Conservation (phyloP, 1,140 invertebrate species). For the Drosophila ambigua region DNA sequence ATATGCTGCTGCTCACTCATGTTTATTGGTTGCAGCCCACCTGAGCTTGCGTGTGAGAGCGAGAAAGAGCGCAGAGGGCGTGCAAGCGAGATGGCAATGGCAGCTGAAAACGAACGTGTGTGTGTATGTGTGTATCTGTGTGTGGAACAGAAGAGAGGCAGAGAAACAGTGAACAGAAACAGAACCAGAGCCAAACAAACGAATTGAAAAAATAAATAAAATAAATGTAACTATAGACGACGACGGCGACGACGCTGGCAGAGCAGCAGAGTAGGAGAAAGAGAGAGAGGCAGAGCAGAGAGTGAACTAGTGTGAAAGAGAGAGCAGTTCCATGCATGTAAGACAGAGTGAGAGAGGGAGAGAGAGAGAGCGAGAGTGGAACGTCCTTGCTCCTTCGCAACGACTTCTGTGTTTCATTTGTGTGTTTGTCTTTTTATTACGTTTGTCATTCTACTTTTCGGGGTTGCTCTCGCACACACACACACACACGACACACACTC, state of each 20-base stretch:
- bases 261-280: slow-evolving; percentile 14
- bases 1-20: slow-evolving; percentile 78
- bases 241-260: slow-evolving; percentile 17
- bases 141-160: slow-evolving; percentile 32
- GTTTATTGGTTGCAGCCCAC: slow-evolving; percentile 83
- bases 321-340: too few relatives aligned
- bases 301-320: slow-evolving; percentile 31
- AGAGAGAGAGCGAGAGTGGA: slow-evolving; percentile 34
- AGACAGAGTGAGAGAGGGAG: background rate
- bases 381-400: slow-evolving; percentile 58
- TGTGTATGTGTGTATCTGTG: background rate
- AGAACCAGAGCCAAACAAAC: slow-evolving; percentile 51
- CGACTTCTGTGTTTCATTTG: slow-evolving; percentile 60
- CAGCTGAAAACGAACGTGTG: slow-evolving; percentile 59
- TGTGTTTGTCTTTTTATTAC: slow-evolving; percentile 78
- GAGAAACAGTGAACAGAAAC: slow-evolving; percentile 61
- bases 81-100: slow-evolving; percentile 37
- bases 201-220: slow-evolving; percentile 82
- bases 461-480: slow-evolving; percentile 68
- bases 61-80: slow-evolving; percentile 11
- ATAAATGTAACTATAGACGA: slow-evolving; percentile 59
- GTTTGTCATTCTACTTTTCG: slow-evolving; percentile 81
- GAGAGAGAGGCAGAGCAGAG: slow-evolving; percentile 11
- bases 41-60: slow-evolving; percentile 39
- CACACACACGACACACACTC: slow-evolving; percentile 22